Conservation (phyloP, 2,888 invertebrate species). For the Cactoblastis cactorum region DNA sequence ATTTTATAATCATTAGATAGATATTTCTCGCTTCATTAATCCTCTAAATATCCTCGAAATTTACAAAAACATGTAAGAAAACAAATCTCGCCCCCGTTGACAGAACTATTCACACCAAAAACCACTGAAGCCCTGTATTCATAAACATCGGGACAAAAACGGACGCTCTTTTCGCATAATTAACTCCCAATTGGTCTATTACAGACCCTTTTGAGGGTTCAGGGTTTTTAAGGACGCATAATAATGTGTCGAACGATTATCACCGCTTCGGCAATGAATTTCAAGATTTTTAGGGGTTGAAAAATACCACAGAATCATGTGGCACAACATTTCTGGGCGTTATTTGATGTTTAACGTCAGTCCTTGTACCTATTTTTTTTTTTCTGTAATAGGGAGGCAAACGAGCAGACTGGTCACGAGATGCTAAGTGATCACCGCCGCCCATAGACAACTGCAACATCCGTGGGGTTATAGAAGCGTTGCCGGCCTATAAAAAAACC, state of each 20-base stretch:
- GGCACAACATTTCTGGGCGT: too few relatives aligned
- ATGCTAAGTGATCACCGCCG: too few relatives aligned
- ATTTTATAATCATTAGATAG: too few relatives aligned
- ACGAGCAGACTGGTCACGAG: too few relatives aligned
- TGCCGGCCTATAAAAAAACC: too few relatives aligned
- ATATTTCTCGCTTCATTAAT: too few relatives aligned
- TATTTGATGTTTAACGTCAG: too few relatives aligned
- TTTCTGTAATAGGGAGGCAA: too few relatives aligned
- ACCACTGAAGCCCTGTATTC: conserved; percentile 20
- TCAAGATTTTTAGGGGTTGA: background rate
- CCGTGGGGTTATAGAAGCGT: too few relatives aligned
- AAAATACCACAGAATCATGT: background rate
- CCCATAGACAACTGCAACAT: too few relatives aligned
- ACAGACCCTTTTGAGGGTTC: conserved; percentile 46
- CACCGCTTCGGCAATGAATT: conserved; percentile 27
- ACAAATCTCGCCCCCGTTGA: background rate
- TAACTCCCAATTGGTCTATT: conserved; percentile 58
- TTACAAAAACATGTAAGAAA: background rate
- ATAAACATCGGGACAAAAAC: conserved; percentile 22
- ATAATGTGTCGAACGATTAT: conserved; percentile 54
- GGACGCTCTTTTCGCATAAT: conserved; percentile 37
- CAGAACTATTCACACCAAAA: conserved; percentile 16
- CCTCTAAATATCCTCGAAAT: background rate
- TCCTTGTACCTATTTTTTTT: too few relatives aligned
- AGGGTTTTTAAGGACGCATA: conserved; percentile 23